These are phyloP conservation scores for Agapetus fuscipes DNA, from an alignment of 2,888 invertebrate genomes.

Conservation along the genomic window DNA sequence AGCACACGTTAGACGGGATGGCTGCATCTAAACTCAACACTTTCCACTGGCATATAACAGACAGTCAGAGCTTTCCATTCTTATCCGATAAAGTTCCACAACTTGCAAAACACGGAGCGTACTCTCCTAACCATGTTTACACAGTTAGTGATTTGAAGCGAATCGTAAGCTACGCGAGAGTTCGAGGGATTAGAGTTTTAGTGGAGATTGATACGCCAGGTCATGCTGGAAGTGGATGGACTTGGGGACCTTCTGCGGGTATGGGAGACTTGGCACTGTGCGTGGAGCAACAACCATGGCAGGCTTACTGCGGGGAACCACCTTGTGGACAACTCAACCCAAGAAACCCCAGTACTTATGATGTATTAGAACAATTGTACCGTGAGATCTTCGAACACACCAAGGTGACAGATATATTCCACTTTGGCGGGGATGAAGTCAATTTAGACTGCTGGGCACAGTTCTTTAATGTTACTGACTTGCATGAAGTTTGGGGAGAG, in stretches of 20 bases:
- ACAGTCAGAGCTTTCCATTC: slow-evolving; percentile 89
- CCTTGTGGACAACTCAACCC: slow-evolving; percentile 83
- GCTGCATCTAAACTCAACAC: slow-evolving; percentile 82
- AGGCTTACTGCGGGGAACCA: slow-evolving; percentile 71
- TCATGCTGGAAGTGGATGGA: slow-evolving; percentile 81
- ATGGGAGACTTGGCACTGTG: slow-evolving; percentile 72
- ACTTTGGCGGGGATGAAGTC: slow-evolving; percentile 77
- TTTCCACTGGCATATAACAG: slow-evolving; percentile 87
- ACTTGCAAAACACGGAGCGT: slow-evolving; percentile 76
- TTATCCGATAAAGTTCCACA: slow-evolving; percentile 66
- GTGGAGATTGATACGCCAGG: slow-evolving; percentile 89
- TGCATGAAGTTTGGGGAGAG: slow-evolving; percentile 69
- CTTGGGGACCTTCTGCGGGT: slow-evolving; percentile 67
- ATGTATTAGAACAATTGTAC: slow-evolving; percentile 63
- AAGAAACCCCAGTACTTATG: slow-evolving; percentile 66
- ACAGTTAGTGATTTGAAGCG: slow-evolving; percentile 59
- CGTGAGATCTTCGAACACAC: slow-evolving; percentile 64
- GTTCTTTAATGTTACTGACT: slow-evolving; percentile 64
- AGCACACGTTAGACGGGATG: slow-evolving; percentile 79
- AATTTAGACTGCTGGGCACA: slow-evolving; percentile 73
- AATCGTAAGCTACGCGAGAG: slow-evolving; percentile 64
- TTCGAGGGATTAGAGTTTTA: slow-evolving; percentile 78
- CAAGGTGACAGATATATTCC: slow-evolving; percentile 68
- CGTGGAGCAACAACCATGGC: slow-evolving; percentile 74
- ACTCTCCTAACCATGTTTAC: slow-evolving; percentile 69